phyloP scores from a whole-genome alignment of 1,140 invertebrate genomes.

The Drosophila equinoxialis region DNA sequence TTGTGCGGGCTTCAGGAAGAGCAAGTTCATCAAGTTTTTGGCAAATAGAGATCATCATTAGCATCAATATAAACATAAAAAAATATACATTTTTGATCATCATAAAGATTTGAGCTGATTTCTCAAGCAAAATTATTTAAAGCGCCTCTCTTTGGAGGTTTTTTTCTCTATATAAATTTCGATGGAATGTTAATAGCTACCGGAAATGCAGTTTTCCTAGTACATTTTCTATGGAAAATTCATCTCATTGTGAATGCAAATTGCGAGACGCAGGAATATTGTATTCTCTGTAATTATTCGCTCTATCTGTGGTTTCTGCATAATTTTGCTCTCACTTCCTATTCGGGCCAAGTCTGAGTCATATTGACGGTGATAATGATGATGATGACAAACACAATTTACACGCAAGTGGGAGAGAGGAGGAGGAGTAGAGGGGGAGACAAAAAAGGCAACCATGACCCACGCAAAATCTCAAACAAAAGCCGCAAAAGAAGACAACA shows the following conservation, averaged over 20 bases:
- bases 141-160: too few species aligned
- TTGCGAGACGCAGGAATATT: too few species aligned
- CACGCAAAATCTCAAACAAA: slow-evolving; percentile 59
- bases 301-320: background rate
- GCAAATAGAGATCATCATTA: background rate
- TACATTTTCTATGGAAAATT: too few species aligned
- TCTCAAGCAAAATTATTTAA: too few species aligned
- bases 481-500: slow-evolving; percentile 28
- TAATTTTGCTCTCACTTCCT: slow-evolving; percentile 43
- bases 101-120: background rate
- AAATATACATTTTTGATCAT: background rate
- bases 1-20: background rate
- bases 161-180: too few species aligned
- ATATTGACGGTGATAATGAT: slow-evolving; percentile 13
- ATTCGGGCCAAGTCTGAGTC: slow-evolving; percentile 61
- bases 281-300: too few species aligned
- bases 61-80: too few species aligned
- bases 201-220: too few species aligned
- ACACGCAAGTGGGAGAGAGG: slow-evolving; percentile 24
- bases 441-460: slow-evolving; percentile 67
- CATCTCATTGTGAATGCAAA: too few species aligned
- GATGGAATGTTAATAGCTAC: too few species aligned
- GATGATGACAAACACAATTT: slow-evolving; percentile 60
- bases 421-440: background rate
- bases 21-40: background rate